Conservation (phyloP, 2,888 invertebrate genomes). For the Lepas anatifera region DNA sequence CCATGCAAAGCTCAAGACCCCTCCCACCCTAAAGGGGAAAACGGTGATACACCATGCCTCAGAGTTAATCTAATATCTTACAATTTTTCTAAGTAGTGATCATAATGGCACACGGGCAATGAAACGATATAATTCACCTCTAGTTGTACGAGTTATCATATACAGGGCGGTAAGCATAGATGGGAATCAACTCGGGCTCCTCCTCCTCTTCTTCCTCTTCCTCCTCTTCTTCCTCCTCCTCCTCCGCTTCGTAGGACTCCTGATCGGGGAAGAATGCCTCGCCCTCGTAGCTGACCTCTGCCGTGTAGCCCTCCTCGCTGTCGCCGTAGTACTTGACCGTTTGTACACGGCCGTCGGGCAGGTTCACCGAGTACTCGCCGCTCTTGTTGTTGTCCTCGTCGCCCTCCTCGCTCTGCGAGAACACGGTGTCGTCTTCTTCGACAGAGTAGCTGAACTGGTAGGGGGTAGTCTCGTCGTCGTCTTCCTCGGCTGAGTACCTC, state of each 20-base stretch:
- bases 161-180: neutral
- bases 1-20: no score
- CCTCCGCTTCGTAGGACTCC: neutral
- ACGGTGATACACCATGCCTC: no score
- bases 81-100: no score
- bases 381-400: neutral
- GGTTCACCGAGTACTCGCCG: neutral
- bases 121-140: neutral
- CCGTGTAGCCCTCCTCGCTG: neutral
- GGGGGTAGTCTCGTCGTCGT: neutral
- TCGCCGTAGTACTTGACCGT: neutral
- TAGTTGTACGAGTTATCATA: neutral
- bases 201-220: neutral
- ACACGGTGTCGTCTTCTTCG: conserved; percentile 1
- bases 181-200: neutral
- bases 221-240: neutral
- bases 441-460: conserved; percentile 4
- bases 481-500: neutral
- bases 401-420: neutral
- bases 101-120: no score
- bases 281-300: conserved; percentile 2
- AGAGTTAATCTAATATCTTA: neutral
- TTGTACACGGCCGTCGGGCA: neutral
- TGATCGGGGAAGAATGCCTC: neutral
- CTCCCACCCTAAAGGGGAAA: no score